Conservation (phyloP, 1,140 invertebrate genomes). For the Temnothorax nylanderi region DNA sequence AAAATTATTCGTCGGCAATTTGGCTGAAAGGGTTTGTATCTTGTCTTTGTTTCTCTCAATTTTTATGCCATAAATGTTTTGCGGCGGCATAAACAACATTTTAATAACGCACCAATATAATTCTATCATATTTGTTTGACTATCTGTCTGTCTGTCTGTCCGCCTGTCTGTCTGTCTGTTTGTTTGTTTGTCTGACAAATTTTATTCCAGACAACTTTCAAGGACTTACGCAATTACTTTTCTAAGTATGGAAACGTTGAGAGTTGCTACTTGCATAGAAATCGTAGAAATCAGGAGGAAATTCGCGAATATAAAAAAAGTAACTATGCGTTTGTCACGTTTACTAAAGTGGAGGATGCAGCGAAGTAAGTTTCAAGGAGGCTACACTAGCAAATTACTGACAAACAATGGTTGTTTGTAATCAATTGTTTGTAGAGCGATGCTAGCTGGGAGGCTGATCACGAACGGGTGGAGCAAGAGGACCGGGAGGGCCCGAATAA, state of each 20-base stretch:
- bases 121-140: background rate
- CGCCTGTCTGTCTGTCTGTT: too few species aligned
- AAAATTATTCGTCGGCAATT: constrained; percentile 82
- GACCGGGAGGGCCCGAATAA: too few species aligned
- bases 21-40: constrained; percentile 81
- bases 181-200: constrained; percentile 6
- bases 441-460: constrained; percentile 70
- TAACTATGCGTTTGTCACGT: constrained; percentile 83
- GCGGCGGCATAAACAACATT: too few species aligned
- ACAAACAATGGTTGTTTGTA: constrained; percentile 9
- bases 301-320: constrained; percentile 55
- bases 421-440: constrained; percentile 73
- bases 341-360: constrained; percentile 72
- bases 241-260: constrained; percentile 80
- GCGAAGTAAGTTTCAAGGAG: constrained; percentile 73
- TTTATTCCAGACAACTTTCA: constrained; percentile 79
- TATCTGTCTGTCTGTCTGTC: background rate
- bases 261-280: constrained; percentile 76
- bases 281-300: constrained; percentile 69
- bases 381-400: constrained; percentile 20
- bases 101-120: too few species aligned
- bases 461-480: too few species aligned
- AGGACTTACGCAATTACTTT: constrained; percentile 78
- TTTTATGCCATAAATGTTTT: background rate
- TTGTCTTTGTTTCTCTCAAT: background rate